Base-by-base conservation (phyloP, 2,113 vertebrate species). In the Archocentrus centrarchus region DNA sequence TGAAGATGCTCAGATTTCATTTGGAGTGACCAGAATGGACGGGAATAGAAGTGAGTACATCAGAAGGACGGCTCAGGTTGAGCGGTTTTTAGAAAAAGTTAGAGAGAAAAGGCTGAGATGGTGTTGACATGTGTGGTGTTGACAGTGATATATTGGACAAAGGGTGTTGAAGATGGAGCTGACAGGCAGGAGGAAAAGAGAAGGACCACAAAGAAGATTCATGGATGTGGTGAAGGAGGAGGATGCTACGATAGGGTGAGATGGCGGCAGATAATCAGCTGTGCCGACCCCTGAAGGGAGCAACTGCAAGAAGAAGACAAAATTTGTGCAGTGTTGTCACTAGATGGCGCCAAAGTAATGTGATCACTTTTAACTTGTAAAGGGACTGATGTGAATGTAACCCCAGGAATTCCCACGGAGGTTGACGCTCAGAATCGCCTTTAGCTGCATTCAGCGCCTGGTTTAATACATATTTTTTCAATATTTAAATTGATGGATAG, bases 261-360 rank as follows among this genome's bases (percentile, higher is more conserved):
- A 68, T 22, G 39, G 14, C 17, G 39, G 41, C 22, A 18, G 39
- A 47, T 14, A 8, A 68, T 18, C 13, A 7, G 10, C 22, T 47
- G 41, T 47, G 64, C 17, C 41, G 22, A 11, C 64, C 27, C 64
- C 39, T 7, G 18, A 47, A 30, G 41, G 14, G 22, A 18, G 9
- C 22, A 11, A 22, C 41, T 27, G 18, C 9, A 7, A 30, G 24
- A 47, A 14, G 44, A 68, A 68, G 27, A 70, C 47, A 7, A 15
- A 11, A 79, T 50, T 55, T 82, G 59, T 63, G 61, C 24, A 17
- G 3, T 5, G 22, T 1, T 1, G 59, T 30, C 94, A 87, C 86
- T 70, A 92, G 93, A 80, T 90, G 94, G 85, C 85, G 18, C 81
- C 75, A 87, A n/a, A 81, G 78, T 11, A 13, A 13, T 7, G 61